Conservation (phyloP, 2,797 vertebrate genomes). For the Benthosema pterotum region DNA sequence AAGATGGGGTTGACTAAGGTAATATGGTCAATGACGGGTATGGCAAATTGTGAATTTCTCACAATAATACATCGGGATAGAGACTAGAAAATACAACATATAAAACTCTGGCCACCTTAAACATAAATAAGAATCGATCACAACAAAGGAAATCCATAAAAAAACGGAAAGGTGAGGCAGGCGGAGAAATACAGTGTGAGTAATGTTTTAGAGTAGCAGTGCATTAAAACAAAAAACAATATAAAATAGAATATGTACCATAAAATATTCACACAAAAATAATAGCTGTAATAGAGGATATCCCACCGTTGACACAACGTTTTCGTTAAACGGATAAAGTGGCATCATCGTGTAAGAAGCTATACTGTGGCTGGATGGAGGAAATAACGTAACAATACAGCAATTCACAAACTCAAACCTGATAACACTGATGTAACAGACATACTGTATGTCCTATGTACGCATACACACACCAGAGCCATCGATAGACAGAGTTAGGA, state of each 20-base stretch:
- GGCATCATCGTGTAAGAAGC: constrained; percentile 39
- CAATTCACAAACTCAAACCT: constrained; percentile 52
- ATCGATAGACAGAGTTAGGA: too few relatives aligned
- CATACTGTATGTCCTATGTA: constrained; percentile 31
- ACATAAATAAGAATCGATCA: constrained; percentile 70
- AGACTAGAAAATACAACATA: constrained; percentile 59
- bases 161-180: constrained; percentile 19
- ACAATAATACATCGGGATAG: constrained; percentile 49
- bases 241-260: constrained; percentile 46
- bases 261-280: constrained; percentile 71
- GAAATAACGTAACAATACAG: constrained; percentile 61
- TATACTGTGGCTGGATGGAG: constrained; percentile 39
- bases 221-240: constrained; percentile 68
- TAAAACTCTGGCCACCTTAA: constrained; percentile 58
- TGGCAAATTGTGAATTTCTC: constrained; percentile 34
- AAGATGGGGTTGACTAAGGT: background rate
- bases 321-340: constrained; percentile 45
- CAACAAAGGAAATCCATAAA: constrained; percentile 53
- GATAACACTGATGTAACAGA: constrained; percentile 57
- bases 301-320: constrained; percentile 56
- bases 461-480: constrained; percentile 44
- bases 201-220: constrained; percentile 66
- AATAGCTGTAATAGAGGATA: constrained; percentile 55
- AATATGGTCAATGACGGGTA: constrained; percentile 4
- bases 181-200: constrained; percentile 65